Conservation (phyloP, 2,888 invertebrate genomes). For the Troides helena region DNA sequence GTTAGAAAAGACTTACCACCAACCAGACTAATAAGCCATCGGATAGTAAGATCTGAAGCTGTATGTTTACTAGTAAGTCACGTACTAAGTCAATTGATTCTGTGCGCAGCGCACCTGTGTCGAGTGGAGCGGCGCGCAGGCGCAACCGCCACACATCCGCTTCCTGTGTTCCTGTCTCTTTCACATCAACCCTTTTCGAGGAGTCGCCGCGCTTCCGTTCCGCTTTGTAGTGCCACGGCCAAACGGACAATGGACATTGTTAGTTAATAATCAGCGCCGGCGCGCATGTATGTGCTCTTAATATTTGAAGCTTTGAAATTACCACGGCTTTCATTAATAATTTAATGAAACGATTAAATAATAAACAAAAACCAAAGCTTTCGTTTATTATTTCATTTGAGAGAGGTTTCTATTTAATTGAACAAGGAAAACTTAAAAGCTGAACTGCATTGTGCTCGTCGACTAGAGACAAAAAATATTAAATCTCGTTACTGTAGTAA, state of each 20-base stretch:
- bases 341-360: no score
- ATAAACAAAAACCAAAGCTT: no score
- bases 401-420: no score
- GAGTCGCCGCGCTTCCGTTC: slow-evolving; percentile 41
- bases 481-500: no score
- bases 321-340: no score
- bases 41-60: background rate
- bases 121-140: slow-evolving; percentile 36
- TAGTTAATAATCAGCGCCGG: slow-evolving; percentile 13
- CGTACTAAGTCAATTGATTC: slow-evolving; percentile 49
- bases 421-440: no score
- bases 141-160: slow-evolving; percentile 61
- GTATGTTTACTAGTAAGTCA: slow-evolving; percentile 49
- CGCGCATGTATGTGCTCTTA: slow-evolving; percentile 14
- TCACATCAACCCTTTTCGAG: slow-evolving; percentile 42
- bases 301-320: no score
- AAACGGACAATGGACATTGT: slow-evolving; percentile 32
- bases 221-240: slow-evolving; percentile 33
- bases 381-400: no score
- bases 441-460: no score
- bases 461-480: no score
- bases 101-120: slow-evolving; percentile 55
- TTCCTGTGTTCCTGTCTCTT: slow-evolving; percentile 67
- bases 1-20: no score
- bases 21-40: no score